phyloP scores from a whole-genome alignment of 1,140 invertebrate genomes.

The Nomia melanderi region DNA sequence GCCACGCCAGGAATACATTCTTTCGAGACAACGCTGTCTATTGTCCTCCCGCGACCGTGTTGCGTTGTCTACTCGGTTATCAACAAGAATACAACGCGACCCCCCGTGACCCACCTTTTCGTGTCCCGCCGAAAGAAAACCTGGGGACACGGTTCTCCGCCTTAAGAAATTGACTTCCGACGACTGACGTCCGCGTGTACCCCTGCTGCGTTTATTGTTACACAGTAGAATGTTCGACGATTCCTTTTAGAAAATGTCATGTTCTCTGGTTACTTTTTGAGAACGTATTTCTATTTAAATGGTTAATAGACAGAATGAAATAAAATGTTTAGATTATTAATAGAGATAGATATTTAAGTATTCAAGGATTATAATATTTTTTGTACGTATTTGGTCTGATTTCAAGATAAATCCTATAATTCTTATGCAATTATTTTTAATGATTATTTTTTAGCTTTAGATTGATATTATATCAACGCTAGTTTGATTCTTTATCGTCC shows the following conservation, averaged over 20 bases:
- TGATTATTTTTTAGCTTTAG: too few species aligned
- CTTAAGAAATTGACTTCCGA: conserved; percentile 41
- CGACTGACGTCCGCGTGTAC: not conserved
- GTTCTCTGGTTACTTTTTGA: too few species aligned
- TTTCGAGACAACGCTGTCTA: conserved; percentile 51
- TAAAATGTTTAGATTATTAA: too few species aligned
- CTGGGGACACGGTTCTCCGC: not conserved
- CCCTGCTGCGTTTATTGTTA: not conserved
- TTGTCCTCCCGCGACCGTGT: conserved; percentile 4
- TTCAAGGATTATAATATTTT: too few species aligned
- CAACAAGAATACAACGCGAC: conserved; percentile 4
- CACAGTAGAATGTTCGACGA: not conserved
- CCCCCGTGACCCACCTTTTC: not conserved
- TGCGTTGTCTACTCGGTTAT: conserved; percentile 10
- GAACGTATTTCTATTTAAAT: too few species aligned
- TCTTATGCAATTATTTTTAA: too few species aligned
- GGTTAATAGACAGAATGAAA: too few species aligned
- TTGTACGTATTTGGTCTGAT: too few species aligned
- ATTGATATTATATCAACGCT: too few species aligned
- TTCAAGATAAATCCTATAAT: too few species aligned
- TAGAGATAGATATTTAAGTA: too few species aligned
- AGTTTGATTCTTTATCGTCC: too few species aligned
- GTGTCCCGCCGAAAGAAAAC: not conserved
- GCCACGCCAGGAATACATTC: conserved; percentile 38
- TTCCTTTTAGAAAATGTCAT: not conserved